phyloP scores from a whole-genome alignment of 2,113 vertebrate genomes.

The Neotoma lepida region DNA sequence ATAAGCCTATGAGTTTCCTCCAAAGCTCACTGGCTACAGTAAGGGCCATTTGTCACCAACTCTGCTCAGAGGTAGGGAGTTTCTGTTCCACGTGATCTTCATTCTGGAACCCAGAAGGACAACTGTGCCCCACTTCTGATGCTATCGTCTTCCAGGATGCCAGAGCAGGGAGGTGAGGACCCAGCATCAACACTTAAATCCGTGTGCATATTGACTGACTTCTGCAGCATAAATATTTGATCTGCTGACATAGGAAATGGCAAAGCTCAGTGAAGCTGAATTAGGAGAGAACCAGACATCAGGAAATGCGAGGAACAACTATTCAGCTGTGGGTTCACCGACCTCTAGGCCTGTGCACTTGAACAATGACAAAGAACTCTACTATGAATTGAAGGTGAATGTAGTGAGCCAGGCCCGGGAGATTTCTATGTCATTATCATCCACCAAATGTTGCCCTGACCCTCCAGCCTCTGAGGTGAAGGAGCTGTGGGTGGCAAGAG shows the following conservation, averaged over 20 bases:
- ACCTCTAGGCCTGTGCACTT: background rate
- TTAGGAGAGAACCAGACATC: background rate
- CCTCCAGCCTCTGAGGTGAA: fast-evolving
- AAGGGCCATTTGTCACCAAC: background rate
- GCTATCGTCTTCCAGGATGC: background rate
- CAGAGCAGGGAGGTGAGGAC: background rate
- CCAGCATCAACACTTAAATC: background rate
- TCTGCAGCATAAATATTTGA: fast-evolving
- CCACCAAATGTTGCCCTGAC: background rate
- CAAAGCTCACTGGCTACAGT: background rate
- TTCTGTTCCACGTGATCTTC: fast-evolving
- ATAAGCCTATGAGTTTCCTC: background rate
- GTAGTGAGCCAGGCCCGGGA: background rate
- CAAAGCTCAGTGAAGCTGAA: background rate
- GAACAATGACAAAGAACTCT: background rate
- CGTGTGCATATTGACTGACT: background rate
- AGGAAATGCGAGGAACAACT: background rate
- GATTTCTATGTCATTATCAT: background rate
- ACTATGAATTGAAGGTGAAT: background rate
- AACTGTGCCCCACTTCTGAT: background rate
- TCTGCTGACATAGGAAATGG: background rate
- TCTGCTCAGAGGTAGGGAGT: background rate
- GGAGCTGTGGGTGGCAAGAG: background rate
- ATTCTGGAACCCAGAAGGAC: background rate
- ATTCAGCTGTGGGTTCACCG: background rate